Conservation (phyloP, 2,113 vertebrate species). For the Dolichotis patagonum region DNA sequence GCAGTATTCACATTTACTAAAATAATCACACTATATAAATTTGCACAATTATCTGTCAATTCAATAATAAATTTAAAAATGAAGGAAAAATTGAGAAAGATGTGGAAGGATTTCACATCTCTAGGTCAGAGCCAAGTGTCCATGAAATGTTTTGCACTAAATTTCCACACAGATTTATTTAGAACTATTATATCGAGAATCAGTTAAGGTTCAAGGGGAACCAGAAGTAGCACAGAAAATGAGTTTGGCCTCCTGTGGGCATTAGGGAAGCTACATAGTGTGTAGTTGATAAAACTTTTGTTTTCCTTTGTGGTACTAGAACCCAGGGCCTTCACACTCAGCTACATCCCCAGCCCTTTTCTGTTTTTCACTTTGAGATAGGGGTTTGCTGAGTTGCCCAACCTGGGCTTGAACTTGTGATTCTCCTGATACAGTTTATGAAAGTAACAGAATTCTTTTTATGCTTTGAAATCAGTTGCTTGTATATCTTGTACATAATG, state of each 20-base stretch:
- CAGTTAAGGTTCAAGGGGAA: not conserved
- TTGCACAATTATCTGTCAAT: not conserved
- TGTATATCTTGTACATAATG: not conserved
- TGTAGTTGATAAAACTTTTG: not conserved
- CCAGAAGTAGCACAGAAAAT: not conserved
- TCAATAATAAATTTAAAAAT: not conserved
- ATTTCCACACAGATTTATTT: not conserved
- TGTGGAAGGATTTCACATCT: not conserved
- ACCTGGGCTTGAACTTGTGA: not conserved
- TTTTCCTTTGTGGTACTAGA: not conserved
- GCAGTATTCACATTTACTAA: not conserved
- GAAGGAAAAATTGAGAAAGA: not conserved
- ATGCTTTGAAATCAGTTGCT: not conserved
- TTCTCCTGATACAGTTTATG: not conserved
- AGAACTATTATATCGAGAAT: not conserved
- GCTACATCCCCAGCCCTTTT: not conserved
- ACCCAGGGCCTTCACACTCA: not conserved
- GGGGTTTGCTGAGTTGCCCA: not conserved
- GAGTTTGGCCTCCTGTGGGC: not conserved
- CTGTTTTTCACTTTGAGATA: not conserved
- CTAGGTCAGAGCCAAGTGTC: conserved; percentile 50
- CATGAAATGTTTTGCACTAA: conserved; percentile 22
- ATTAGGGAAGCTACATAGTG: not conserved
- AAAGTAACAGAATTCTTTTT: not conserved
- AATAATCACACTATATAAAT: not conserved